Conservation (phyloP, 2,888 invertebrate genomes). For the Adelphocoris suturalis region DNA sequence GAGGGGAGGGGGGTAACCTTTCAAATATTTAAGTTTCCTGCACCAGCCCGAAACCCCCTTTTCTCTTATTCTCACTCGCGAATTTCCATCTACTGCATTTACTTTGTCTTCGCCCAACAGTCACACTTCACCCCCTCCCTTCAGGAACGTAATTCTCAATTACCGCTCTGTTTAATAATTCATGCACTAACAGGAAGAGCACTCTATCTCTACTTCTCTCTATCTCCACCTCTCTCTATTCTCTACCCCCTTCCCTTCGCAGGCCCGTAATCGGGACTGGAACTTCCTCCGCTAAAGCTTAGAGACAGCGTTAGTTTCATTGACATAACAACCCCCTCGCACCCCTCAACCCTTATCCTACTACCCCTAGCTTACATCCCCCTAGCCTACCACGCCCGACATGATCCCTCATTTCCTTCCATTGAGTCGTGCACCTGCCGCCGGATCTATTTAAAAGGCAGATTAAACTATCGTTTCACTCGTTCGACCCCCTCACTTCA, state of each 20-base stretch:
- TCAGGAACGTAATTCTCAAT: conserved; percentile 58
- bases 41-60: not conserved
- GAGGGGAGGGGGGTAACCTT: not conserved
- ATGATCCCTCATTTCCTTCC: conserved; percentile 9
- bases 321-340: conserved; percentile 26
- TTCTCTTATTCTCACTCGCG: not conserved
- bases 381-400: not conserved
- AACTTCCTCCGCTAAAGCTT: conserved; percentile 65
- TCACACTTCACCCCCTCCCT: not conserved
- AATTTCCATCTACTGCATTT: conserved; percentile 52
- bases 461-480: no score
- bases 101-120: conserved; percentile 42
- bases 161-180: conserved; percentile 67
- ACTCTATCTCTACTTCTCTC: not conserved
- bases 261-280: not conserved
- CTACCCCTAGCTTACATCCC: no score
- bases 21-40: conserved; percentile 62
- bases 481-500: no score
- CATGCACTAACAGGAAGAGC: conserved; percentile 62
- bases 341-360: not conserved
- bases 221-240: not conserved
- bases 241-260: not conserved
- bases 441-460: no score
- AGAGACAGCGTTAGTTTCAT: conserved; percentile 52
- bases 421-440: not conserved